Percentiles rank a stretch among this genome's conserved stretches.
Conservation (phyloP, 2,888 invertebrate species). For the Stenotaenia linearis region DNA sequence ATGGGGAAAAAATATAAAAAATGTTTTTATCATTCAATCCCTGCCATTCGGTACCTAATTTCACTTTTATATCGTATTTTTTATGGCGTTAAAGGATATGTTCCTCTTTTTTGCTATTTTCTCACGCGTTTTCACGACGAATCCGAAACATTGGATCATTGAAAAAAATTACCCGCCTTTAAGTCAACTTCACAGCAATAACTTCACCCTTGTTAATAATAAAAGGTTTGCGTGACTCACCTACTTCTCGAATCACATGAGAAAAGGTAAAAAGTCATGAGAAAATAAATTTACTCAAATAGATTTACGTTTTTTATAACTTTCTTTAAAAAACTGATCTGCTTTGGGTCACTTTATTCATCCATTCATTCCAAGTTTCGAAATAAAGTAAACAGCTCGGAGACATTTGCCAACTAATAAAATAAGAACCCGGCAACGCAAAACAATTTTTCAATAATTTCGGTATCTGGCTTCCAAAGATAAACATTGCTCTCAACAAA, state of each 20-base stretch:
- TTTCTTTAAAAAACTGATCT: neutral
- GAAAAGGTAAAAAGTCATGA: neutral
- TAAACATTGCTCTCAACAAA: neutral
- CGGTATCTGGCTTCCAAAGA: neutral
- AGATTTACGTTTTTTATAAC: neutral
- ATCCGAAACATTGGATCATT: too few species aligned
- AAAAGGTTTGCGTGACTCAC: neutral
- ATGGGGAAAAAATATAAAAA: neutral
- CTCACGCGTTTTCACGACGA: too few species aligned
- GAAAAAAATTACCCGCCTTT: slow-evolving; percentile 6
- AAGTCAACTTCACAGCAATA: neutral
- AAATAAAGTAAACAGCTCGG: too few species aligned
- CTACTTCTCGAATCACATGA: neutral
- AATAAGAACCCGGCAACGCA: neutral
- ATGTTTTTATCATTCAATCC: too few species aligned
- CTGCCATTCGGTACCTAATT: too few species aligned
- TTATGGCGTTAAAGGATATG: too few species aligned
- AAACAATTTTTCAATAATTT: neutral
- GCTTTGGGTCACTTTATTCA: neutral
- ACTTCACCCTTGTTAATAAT: neutral
- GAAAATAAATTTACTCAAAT: neutral
- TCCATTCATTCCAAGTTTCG: neutral
- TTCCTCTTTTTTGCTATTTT: too few species aligned
- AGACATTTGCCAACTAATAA: too few species aligned
- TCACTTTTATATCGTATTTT: too few species aligned